Base-by-base conservation (phyloP, 2,888 invertebrate species). In the Steinernema scapterisci region DNA sequence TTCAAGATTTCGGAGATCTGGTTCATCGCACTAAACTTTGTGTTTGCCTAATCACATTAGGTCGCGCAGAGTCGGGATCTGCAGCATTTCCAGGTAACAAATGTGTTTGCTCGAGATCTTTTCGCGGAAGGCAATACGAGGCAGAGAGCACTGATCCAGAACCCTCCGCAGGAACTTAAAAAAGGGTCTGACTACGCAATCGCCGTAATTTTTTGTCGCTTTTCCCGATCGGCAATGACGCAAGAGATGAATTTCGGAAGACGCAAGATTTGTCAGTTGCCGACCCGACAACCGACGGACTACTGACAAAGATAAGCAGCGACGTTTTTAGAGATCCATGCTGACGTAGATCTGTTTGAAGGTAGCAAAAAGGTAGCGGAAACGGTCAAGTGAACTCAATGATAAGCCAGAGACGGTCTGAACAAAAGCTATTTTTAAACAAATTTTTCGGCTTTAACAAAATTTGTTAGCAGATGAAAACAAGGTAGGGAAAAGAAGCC, bases 21-120 rank as follows among this genome's bases (percentile, higher is more conserved):
- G 63, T 27, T n/a, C 63, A 1, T 9, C 31, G 16, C 1, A 6
- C 3, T 25, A 27, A 63, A 2, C 31, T 31, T 31, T 63, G 31
- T 63, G 63, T 63, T 63, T 63, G 63, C 38, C 63, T 63, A 63
- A 63, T n/a, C n/a, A n/a, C n/a, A n/a, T n/a, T n/a, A n/a, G n/a
- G n/a, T n/a, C n/a, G n/a, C n/a, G 48, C 23, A 31, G 27, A 31
- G 21, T 5, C 23, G 21, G 3, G 54, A 25, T 63, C 9, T 63
- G 25, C 63, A n/a, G 48, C 2, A 3, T n/a, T 7, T 19, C 63
- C 27, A 3, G 31, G 63, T 31, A 16, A 31, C 63, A 54, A 21
- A 54, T 11, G 38, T 9, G 54, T 54, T 48, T 48, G 48, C 48
- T 48, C 54, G 54, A 11, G 54, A 54, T 54, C 21, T 3, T 54